Evolutionary conservation across 2,888 invertebrate species (phyloP).

Genomic region (Netelia inedita): DNA sequence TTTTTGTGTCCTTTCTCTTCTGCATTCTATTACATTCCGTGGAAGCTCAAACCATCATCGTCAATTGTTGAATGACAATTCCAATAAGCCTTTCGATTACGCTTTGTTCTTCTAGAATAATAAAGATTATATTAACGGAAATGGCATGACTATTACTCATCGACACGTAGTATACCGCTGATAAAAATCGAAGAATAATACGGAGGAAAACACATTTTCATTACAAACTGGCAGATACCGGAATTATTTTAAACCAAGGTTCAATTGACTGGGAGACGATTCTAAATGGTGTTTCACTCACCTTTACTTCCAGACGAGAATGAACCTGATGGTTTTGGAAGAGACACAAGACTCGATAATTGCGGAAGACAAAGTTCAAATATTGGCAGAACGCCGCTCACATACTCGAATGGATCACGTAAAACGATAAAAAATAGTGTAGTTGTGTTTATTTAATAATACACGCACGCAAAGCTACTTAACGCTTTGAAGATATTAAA

Average conservation of each 20-base stretch:
- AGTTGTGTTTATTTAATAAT: background rate
- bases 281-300: slow-evolving; percentile 31
- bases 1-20: background rate
- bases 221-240: background rate
- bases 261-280: background rate
- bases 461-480: background rate
- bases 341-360: slow-evolving; percentile 60
- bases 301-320: slow-evolving; percentile 18
- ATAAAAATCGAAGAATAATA: background rate
- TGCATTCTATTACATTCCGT: background rate
- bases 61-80: slow-evolving; percentile 5
- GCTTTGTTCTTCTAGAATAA: slow-evolving; percentile 13
- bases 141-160: slow-evolving; percentile 11
- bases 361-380: slow-evolving; percentile 68
- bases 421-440: slow-evolving; percentile 30
- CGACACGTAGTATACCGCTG: background rate
- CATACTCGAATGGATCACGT: background rate
- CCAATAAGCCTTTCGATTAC: background rate
- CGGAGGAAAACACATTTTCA: background rate
- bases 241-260: background rate
- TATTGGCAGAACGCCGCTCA: slow-evolving; percentile 67
- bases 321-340: slow-evolving; percentile 4
- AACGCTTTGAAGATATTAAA: background rate
- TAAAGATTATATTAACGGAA: slow-evolving; percentile 16
- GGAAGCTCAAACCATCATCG: background rate